Evolutionary conservation across 2,113 vertebrate species (phyloP), one percentile per base, ranked within the genome.

Genomic region (Macaca mulatta): DNA sequence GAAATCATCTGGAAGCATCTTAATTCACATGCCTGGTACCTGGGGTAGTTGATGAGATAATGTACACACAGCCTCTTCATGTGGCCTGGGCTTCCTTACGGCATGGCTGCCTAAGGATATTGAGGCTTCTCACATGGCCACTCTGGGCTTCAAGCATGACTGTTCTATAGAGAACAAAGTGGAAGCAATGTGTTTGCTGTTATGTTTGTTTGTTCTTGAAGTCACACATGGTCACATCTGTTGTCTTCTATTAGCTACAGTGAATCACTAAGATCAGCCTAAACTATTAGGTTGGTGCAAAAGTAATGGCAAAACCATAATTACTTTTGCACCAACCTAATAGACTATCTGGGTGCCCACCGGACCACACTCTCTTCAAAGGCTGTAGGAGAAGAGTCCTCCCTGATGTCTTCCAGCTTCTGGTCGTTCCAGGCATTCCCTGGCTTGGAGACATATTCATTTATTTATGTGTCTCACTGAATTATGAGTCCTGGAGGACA

Each of bases 61-160:
- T 23, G 13, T 52, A 6, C n/a, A 17, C 10, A 8, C 3, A n/a
- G 17, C n/a, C 22, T 55, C 35, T 45, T 11, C 23, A 0, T 3
- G n/a, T 23, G n/a, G 50, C 40, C 25, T 25, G 82, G 22, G 50
- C 67, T 70, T 90, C 57, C 86, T 93, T 23, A 12, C 4, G 5
- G 69, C 4, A 2, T 30, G 77, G 80, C 55, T 14, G n/a, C 74
- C 79, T 13, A 10, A 7, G 8, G 50, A n/a, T 0, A 25, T 30
- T 27, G n/a, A n/a, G 5, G 25, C 57, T 32, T 78, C 72, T 32
- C 30, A 4, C 2, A 0, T 0, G 17, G 48, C 48, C 70, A 7
- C 67, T 45, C 48, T 61, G 75, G 23, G 50, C 22, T 85, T 64
- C 48, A 32, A 22, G 55, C 13, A 4, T 1, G 38, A 45, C 32